Percentiles rank a stretch among this genome's conserved stretches.
phyloP scores from a whole-genome alignment of 2,113 vertebrate species.

The Alouatta palliata region DNA sequence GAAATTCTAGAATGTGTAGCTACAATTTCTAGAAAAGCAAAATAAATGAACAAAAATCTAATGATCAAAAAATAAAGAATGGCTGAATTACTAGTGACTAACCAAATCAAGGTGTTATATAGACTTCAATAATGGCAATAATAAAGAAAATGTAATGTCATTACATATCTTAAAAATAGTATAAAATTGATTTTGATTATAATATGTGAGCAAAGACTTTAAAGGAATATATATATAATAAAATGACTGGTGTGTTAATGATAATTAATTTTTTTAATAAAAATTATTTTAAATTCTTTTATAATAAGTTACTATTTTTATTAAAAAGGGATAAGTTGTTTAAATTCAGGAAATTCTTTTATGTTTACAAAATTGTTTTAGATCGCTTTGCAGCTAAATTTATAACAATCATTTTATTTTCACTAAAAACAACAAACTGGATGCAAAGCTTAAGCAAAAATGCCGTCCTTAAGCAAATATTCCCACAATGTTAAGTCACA shows the following conservation, averaged over 20 bases:
- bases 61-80: slow-evolving; percentile 33
- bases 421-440: not conserved
- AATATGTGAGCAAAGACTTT: slow-evolving; percentile 15
- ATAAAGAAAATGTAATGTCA: not conserved
- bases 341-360: slow-evolving; percentile 57
- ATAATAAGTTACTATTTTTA: not conserved
- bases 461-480: not conserved
- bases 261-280: not conserved
- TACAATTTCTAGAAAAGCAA: slow-evolving; percentile 44
- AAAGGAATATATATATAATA: not conserved
- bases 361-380: not conserved
- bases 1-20: not conserved
- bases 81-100: slow-evolving; percentile 15
- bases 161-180: slow-evolving; percentile 4
- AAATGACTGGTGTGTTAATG: not conserved
- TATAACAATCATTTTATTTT: not conserved
- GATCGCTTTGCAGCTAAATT: slow-evolving; percentile 23
- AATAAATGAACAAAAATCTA: slow-evolving; percentile 29
- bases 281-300: slow-evolving; percentile 13
- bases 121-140: slow-evolving; percentile 30
- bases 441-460: not conserved
- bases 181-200: slow-evolving; percentile 9
- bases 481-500: not conserved
- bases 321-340: not conserved
- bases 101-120: not conserved